Evolutionary conservation across 2,888 invertebrate genomes (phyloP).

Genomic region (Drosophila barbarae): DNA sequence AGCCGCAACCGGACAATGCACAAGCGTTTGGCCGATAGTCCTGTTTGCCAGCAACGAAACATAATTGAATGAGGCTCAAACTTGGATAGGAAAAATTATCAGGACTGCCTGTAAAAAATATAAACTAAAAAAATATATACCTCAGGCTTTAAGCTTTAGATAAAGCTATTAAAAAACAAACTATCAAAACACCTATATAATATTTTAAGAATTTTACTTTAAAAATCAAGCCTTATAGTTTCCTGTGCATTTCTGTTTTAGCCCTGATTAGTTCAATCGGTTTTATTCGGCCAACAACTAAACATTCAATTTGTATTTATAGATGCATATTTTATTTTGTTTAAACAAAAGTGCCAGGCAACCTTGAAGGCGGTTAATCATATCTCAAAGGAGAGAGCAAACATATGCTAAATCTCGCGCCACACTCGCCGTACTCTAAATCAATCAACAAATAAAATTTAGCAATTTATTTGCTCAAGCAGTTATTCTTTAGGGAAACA

Average conservation of each 20-base stretch:
- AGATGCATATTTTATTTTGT: conserved; percentile 11
- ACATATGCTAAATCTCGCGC: conserved; percentile 64
- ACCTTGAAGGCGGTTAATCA: conserved; percentile 46
- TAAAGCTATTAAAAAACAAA: neutral
- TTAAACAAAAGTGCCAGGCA: conserved; percentile 26
- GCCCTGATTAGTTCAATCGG: conserved; percentile 1
- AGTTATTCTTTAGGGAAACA: conserved; percentile 54
- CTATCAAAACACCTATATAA: fast-evolving
- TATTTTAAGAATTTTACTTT: neutral
- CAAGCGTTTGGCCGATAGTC: conserved; percentile 21
- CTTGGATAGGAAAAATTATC: neutral
- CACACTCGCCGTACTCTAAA: conserved; percentile 57
- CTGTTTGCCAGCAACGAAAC: conserved; percentile 47
- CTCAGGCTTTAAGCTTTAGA: too few species aligned
- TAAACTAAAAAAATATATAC: neutral
- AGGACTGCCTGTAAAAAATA: neutral
- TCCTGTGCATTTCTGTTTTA: neutral
- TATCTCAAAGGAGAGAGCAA: conserved; percentile 20
- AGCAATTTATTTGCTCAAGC: conserved; percentile 52
- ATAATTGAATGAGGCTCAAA: conserved; percentile 59
- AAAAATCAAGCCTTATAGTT: fast-evolving
- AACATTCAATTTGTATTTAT: conserved; percentile 14
- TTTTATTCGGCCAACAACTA: conserved; percentile 11
- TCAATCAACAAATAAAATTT: conserved; percentile 58
- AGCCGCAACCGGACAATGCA: conserved; percentile 16